phyloP scores from a whole-genome alignment of 2,888 invertebrate genomes.

The Diarsia dahlii region DNA sequence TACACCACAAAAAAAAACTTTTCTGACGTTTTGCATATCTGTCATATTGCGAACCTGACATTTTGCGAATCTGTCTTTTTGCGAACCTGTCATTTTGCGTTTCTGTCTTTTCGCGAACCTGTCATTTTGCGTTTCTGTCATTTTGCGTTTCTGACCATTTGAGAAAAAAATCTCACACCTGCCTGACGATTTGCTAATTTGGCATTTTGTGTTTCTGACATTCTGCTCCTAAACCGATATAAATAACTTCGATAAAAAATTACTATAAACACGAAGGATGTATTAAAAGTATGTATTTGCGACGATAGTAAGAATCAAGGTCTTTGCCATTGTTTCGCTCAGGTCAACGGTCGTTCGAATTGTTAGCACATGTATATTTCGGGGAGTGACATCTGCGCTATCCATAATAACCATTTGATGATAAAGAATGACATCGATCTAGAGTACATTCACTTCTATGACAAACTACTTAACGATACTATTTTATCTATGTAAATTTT shows the following conservation, averaged over 20 bases:
- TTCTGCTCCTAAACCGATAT: no score
- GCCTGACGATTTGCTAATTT: no score
- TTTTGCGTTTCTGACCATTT: no score
- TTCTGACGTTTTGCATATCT: no score
- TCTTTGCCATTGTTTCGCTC: slow-evolving; percentile 50
- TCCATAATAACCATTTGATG: slow-evolving; percentile 38
- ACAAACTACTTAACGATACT: slow-evolving; percentile 1
- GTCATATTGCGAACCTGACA: no score
- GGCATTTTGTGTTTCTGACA: no score
- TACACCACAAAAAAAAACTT: no score
- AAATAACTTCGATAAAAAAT: slow-evolving; percentile 14
- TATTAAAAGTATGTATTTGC: slow-evolving; percentile 1
- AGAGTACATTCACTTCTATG: slow-evolving; percentile 47
- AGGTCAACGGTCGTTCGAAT: slow-evolving; percentile 54
- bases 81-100: no score
- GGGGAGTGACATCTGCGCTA: slow-evolving; percentile 55
- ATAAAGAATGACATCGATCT: slow-evolving; percentile 32
- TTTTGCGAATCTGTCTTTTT: no score
- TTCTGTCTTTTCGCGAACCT: no score
- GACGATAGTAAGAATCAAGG: slow-evolving; percentile 48
- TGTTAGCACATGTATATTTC: slow-evolving; percentile 54
- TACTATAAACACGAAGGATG: slow-evolving; percentile 25
- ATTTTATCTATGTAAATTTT: slow-evolving; percentile 2
- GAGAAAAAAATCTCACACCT: no score
- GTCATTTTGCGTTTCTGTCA: no score